Conservation (phyloP, 53 echinoderm and acorn worm species). For the Zoroaster sp. region DNA sequence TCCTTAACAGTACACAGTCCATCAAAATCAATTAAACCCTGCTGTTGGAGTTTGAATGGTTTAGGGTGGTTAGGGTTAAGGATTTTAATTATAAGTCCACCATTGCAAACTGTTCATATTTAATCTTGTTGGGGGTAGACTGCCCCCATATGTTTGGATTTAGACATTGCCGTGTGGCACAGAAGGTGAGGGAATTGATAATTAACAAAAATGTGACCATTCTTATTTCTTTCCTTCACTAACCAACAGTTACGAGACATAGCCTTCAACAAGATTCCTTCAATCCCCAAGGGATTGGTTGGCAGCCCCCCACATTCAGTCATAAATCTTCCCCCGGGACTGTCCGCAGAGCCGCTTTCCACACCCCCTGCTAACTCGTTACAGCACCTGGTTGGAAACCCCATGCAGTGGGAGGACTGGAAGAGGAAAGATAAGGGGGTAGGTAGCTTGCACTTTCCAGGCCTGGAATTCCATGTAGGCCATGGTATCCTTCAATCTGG, state of each 20-base stretch:
- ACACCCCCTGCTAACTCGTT: background rate
- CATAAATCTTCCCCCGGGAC: background rate
- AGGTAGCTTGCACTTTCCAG: background rate
- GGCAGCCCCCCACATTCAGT: conserved; percentile 14
- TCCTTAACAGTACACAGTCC: no score
- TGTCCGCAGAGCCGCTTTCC: background rate
- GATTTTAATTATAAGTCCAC: no score
- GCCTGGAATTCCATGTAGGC: background rate
- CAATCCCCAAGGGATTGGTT: conserved; percentile 8
- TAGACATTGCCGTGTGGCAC: no score
- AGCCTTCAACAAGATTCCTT: conserved; percentile 81
- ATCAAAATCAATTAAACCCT: no score
- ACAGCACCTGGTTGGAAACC: background rate
- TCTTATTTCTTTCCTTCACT: no score
- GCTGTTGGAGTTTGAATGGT: no score
- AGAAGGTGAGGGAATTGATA: no score
- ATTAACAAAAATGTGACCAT: no score
- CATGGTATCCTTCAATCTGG: background rate
- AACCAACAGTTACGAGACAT: conserved; percentile 70
- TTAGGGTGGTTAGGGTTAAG: no score
- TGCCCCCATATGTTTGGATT: no score
- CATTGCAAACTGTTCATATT: no score
- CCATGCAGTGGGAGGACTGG: conserved; percentile 81
- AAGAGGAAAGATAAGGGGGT: conserved; percentile 79
- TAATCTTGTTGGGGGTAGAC: no score